Evolutionary conservation across 2,888 invertebrate species (phyloP).

Genomic region (Apomyelois bistriatella): DNA sequence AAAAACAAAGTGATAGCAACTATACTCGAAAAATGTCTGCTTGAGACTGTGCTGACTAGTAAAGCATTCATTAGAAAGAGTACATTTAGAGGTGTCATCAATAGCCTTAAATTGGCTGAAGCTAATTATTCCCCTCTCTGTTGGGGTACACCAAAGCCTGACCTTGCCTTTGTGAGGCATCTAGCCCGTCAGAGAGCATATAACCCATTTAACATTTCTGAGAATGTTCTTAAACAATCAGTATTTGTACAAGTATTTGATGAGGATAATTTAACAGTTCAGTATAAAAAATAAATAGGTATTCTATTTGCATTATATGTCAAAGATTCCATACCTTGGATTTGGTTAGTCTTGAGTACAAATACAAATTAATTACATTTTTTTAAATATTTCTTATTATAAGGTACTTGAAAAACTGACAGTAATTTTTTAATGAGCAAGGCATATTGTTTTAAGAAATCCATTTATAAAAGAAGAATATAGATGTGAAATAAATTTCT

Average conservation of each 20-base stretch:
- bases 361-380: too few species aligned
- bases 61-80: conserved; percentile 45
- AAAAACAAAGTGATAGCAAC: conserved; percentile 33
- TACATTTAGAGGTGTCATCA: conserved; percentile 34
- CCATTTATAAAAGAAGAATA: too few species aligned
- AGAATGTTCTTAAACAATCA: conserved; percentile 38
- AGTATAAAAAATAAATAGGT: not conserved
- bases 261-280: not conserved
- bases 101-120: conserved; percentile 37
- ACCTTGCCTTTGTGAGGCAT: conserved; percentile 39
- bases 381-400: too few species aligned
- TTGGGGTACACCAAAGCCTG: conserved; percentile 38
- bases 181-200: conserved; percentile 45
- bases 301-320: too few species aligned
- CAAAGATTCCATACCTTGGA: too few species aligned
- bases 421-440: too few species aligned
- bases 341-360: too few species aligned
- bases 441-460: too few species aligned
- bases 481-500: too few species aligned
- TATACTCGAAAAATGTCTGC: conserved; percentile 50
- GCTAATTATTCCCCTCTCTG: conserved; percentile 29
- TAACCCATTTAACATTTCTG: conserved; percentile 55
- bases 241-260: not conserved
- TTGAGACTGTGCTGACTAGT: conserved; percentile 53
- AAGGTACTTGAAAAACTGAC: too few species aligned